phyloP scores from a whole-genome alignment of 1,140 invertebrate genomes.

The Batillaria attramentaria region DNA sequence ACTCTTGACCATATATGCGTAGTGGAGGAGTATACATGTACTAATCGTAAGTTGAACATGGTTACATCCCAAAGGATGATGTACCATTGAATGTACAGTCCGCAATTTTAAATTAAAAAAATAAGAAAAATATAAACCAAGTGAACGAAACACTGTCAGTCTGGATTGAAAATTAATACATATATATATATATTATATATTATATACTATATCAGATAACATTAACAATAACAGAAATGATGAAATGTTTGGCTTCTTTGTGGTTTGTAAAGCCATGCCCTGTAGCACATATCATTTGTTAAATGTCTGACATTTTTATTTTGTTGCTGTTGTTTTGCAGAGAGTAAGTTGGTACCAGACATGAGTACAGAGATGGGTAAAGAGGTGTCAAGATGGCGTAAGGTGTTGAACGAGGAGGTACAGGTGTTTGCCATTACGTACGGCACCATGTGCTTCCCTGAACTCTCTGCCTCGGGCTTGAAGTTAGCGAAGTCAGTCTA shows the following conservation, averaged over 20 bases:
- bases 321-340: not conserved
- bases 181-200: too few relatives aligned
- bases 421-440: constrained; percentile 31
- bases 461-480: constrained; percentile 37
- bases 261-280: not conserved
- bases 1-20: too few relatives aligned
- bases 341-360: constrained; percentile 44
- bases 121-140: too few relatives aligned
- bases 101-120: too few relatives aligned
- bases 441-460: constrained; percentile 41
- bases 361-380: constrained; percentile 38
- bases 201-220: too few relatives aligned
- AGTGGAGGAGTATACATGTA: too few relatives aligned
- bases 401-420: constrained; percentile 35
- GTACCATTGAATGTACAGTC: too few relatives aligned
- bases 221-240: too few relatives aligned
- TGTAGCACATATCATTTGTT: not conserved
- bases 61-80: too few relatives aligned
- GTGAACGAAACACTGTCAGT: too few relatives aligned
- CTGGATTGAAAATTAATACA: too few relatives aligned
- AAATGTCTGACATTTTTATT: not conserved
- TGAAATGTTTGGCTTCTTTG: not conserved
- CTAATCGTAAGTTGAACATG: not conserved
- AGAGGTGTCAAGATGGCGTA: constrained; percentile 40
- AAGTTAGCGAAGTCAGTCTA: constrained; percentile 22